A percentile compares a stretch with the other conserved stretches of the same genome.
Conservation (phyloP, 2,888 invertebrate species). For the Smittia aterrima region DNA sequence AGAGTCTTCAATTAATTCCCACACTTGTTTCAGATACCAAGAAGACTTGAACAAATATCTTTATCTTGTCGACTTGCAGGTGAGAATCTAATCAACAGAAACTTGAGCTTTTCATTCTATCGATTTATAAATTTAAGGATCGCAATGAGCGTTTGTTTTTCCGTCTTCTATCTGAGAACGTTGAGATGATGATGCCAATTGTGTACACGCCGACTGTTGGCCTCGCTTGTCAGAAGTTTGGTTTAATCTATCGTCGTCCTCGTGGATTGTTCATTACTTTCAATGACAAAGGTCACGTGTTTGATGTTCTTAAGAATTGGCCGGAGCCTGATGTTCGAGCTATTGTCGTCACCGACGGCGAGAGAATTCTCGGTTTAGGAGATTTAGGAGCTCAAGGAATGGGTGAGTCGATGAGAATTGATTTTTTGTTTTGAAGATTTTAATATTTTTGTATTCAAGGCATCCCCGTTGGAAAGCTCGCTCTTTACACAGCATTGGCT, state of each 20-base stretch:
- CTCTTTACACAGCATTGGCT: conserved; percentile 94
- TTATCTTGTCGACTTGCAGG: conserved; percentile 87
- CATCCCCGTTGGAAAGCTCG: conserved; percentile 95
- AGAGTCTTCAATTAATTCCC: neutral
- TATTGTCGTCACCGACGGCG: conserved; percentile 96
- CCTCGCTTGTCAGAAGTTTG: conserved; percentile 94
- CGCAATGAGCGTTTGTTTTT: conserved; percentile 97
- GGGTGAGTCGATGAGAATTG: conserved; percentile 59
- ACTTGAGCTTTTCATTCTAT: conserved; percentile 52
- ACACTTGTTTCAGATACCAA: conserved; percentile 65
- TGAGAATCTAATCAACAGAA: conserved; percentile 53
- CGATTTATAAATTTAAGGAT: conserved; percentile 62
- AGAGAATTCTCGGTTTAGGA: conserved; percentile 94
- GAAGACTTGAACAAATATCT: conserved; percentile 95
- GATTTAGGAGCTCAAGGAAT: conserved; percentile 97
- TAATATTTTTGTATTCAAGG: neutral
- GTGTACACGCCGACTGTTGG: conserved; percentile 98
- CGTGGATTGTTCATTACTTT: conserved; percentile 95
- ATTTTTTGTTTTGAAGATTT: neutral
- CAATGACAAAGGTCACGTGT: conserved; percentile 90
- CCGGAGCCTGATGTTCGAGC: conserved; percentile 83
- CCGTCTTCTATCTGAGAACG: conserved; percentile 85
- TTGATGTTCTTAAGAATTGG: conserved; percentile 91
- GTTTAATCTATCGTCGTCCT: conserved; percentile 89
- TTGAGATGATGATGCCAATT: conserved; percentile 93